Evolutionary conservation across 2,888 invertebrate species (phyloP).

Genomic region (Strigamia crassipes): DNA sequence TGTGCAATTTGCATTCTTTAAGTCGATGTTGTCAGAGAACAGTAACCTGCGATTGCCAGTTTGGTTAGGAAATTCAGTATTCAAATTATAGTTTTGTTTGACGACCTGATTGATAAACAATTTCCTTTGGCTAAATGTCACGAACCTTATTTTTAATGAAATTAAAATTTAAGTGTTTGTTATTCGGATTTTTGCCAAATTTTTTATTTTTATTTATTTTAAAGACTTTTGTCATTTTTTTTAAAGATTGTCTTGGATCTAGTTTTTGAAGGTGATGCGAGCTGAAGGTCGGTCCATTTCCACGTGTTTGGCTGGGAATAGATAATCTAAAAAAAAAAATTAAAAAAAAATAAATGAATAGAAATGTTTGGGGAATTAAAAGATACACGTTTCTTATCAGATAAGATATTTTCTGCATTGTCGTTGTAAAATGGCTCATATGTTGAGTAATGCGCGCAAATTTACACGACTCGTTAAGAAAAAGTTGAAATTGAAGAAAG

Average conservation of each 20-base stretch:
- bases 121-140: background rate
- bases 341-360: background rate
- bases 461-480: background rate
- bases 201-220: background rate
- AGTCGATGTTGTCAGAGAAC: slow-evolving; percentile 8
- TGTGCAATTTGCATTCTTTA: background rate
- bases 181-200: background rate
- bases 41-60: background rate
- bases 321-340: background rate
- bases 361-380: background rate
- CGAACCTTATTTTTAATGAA: background rate
- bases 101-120: background rate
- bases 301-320: background rate
- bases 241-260: background rate
- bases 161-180: background rate
- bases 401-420: background rate
- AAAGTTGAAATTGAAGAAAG: slow-evolving; percentile 6
- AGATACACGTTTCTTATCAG: background rate
- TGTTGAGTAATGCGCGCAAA: background rate
- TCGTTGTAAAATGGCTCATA: background rate
- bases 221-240: background rate
- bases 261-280: background rate
- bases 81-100: background rate
- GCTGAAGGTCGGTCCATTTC: background rate
- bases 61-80: background rate